Conservation (phyloP, 2,113 vertebrate genomes). For the Chaenocephalus aceratus region DNA sequence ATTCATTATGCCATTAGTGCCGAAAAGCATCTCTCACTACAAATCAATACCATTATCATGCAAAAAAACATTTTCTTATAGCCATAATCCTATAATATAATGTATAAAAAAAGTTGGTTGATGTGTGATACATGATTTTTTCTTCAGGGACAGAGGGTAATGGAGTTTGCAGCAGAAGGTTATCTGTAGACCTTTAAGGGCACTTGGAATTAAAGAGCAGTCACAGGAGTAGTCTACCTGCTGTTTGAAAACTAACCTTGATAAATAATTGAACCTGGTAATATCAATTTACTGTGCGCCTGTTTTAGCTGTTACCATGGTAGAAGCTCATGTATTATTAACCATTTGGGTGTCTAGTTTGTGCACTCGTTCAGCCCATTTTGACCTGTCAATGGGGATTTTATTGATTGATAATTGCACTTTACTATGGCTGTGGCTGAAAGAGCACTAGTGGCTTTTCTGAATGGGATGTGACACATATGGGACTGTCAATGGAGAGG, state of each 20-base stretch:
- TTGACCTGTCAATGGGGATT: constrained; percentile 64
- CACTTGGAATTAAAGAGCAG: constrained; percentile 16
- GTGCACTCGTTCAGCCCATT: constrained; percentile 70
- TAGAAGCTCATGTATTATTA: constrained; percentile 89
- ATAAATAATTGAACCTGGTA: constrained; percentile 87
- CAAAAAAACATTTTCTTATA: background rate
- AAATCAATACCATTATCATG: background rate
- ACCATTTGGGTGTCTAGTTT: constrained; percentile 75
- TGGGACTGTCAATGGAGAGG: constrained; percentile 82
- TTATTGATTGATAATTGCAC: constrained; percentile 59
- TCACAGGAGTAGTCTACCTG: constrained; percentile 23
- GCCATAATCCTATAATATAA: background rate
- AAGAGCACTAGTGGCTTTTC: constrained; percentile 26
- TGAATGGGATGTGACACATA: constrained; percentile 79
- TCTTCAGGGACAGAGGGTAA: background rate
- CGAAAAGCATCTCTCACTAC: background rate
- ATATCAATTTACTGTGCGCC: constrained; percentile 89
- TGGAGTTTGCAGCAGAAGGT: constrained; percentile 16
- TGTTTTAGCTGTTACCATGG: constrained; percentile 94
- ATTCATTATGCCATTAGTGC: background rate
- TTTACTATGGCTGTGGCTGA: constrained; percentile 33
- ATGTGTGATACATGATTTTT: background rate
- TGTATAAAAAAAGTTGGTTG: background rate
- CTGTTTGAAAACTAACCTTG: constrained; percentile 56
- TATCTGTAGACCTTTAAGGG: constrained; percentile 14